Base-by-base conservation (phyloP, 2,888 invertebrate species). In the Lasioglossum figueresi region DNA sequence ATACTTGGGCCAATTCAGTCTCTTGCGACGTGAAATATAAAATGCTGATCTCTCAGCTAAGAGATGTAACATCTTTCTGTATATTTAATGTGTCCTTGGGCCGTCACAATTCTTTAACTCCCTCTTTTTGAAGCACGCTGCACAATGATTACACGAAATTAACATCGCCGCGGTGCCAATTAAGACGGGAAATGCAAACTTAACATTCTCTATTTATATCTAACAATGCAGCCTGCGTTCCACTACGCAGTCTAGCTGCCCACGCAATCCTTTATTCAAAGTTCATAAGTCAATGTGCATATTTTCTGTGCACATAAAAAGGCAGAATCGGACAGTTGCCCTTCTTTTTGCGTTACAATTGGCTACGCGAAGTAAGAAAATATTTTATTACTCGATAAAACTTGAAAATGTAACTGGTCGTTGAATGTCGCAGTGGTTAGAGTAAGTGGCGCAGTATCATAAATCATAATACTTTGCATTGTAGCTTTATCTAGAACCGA, bases 241-340 rank as follows among this genome's bases (percentile, higher is more conserved):
- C 34, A 66, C 8, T 37, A 66, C 34, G 66, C 31, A 37, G 23
- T 2, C 6, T 63, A 63, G 63, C 31, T 63, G 0, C 34, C 34
- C 66, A 68, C 66, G 34, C 34, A 37, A 68, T 34, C 66, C 66
- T 8, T 37, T 19, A 37, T 68, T 37, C 66, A 68, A 68, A 68
- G 66, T n/a, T 63, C 63, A 63, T 6, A 31, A 19, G 63, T 63
- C 31, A 63, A 63, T 63, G 16, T 63, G 31, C 63, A 63, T 16
- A 6, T 31, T 31, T 63, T 16, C 63, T 63, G 63, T 6, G 31
- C 63, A 19, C 63, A 63, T 31, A 19, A 63, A 63, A 63, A 5
- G 16, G 16, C 31, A 31, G 2, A 16, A 63, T 31, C 63, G 6
- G 6, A 31, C 31, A 16, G 63, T 31, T 16, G 63, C 8, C 16